Evolutionary conservation across 1,140 invertebrate genomes (phyloP).

Genomic region (Nasonia vitripennis): DNA sequence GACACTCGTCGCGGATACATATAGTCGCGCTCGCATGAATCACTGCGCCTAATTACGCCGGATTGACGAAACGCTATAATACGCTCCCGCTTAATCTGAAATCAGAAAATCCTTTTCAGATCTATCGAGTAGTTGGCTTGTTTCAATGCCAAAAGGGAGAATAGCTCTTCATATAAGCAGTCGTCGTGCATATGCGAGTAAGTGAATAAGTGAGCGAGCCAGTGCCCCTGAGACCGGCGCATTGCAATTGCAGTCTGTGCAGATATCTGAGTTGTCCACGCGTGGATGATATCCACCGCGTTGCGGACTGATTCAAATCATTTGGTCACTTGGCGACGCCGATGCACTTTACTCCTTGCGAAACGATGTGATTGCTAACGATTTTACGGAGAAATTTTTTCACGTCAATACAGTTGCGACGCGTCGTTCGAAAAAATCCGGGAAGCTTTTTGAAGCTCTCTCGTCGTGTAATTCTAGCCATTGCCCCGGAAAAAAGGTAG

Average conservation of each 20-base stretch:
- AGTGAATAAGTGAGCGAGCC: slow-evolving; percentile 59
- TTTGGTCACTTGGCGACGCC: slow-evolving; percentile 61
- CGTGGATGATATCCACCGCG: slow-evolving; percentile 65
- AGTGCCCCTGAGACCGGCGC: slow-evolving; percentile 60
- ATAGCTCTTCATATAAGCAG: not conserved
- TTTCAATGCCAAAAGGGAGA: not conserved
- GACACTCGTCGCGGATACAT: slow-evolving; percentile 10
- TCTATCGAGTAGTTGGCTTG: not conserved
- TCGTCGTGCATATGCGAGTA: slow-evolving; percentile 26
- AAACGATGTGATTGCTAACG: not conserved
- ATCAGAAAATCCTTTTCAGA: not conserved
- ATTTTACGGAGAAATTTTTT: not conserved
- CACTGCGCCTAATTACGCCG: slow-evolving; percentile 34
- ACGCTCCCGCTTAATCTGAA: not conserved
- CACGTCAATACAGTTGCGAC: not conserved
- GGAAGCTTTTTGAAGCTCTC: no score
- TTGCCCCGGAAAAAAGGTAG: not conserved
- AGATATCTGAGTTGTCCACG: slow-evolving; percentile 66
- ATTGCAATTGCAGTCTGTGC: slow-evolving; percentile 66
- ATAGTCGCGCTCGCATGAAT: slow-evolving; percentile 32
- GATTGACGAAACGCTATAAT: not conserved
- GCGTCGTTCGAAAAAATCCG: no score
- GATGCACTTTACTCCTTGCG: not conserved
- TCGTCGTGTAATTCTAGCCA: no score
- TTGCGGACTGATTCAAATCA: slow-evolving; percentile 65